Percentiles rank a stretch among this genome's conserved stretches.
phyloP scores from a whole-genome alignment of 2,113 vertebrate species.

The Prionailurus bengalensis region DNA sequence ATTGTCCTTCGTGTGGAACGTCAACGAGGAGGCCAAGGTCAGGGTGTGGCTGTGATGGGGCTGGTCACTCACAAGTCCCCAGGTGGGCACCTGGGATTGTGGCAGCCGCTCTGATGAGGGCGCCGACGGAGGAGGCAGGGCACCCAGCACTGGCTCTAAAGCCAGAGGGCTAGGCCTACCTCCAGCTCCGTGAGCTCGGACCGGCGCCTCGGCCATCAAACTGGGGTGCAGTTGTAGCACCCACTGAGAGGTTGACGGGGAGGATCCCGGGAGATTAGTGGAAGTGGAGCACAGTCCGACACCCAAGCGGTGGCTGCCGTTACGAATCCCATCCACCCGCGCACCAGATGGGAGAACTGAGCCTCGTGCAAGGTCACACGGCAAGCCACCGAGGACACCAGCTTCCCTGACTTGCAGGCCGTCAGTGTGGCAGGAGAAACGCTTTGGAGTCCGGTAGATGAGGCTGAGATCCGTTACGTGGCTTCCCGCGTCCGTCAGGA shows the following conservation, averaged over 20 bases:
- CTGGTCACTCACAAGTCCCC: fast-evolving
- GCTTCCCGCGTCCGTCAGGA: neutral
- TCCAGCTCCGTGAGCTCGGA: neutral
- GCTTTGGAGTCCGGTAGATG: neutral
- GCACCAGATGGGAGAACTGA: slow-evolving; percentile 55
- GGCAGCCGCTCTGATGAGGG: neutral
- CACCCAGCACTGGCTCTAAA: neutral
- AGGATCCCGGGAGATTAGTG: neutral
- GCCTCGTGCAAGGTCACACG: neutral
- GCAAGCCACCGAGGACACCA: neutral
- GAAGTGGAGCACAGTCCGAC: neutral
- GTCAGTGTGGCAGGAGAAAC: neutral
- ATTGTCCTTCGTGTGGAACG: slow-evolving; percentile 97
- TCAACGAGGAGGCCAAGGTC: slow-evolving; percentile 98
- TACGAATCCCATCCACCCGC: neutral
- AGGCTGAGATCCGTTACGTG: neutral
- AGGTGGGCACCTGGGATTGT: neutral
- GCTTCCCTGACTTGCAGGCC: neutral
- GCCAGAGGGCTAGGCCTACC: neutral
- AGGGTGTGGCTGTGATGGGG: neutral
- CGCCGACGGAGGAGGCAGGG: neutral
- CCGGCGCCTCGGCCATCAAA: slow-evolving; percentile 11
- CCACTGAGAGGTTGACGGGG: fast-evolving
- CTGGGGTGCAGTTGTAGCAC: neutral
- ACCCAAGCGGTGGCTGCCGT: neutral